phyloP scores from a whole-genome alignment of 1,140 invertebrate genomes.

The Habropoda laboriosa region DNA sequence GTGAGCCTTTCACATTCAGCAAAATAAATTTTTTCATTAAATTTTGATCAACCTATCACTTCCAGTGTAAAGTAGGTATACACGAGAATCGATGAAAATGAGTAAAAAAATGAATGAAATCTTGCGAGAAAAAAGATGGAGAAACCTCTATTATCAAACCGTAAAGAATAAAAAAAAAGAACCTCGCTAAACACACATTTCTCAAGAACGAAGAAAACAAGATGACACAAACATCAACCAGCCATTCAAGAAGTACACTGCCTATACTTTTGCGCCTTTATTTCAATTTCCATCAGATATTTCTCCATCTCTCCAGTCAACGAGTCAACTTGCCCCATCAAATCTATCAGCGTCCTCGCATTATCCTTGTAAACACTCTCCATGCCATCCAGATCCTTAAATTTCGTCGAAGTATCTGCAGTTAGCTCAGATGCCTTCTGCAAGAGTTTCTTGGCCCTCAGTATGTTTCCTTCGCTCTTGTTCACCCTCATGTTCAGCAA shows the following conservation, averaged over 20 bases:
- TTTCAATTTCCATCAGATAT: slow-evolving; percentile 74
- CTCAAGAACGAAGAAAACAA: no score
- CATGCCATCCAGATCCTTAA: slow-evolving; percentile 87
- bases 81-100: no score
- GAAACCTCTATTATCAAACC: no score
- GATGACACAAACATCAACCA: neutral
- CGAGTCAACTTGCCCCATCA: slow-evolving; percentile 74
- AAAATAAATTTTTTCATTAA: no score
- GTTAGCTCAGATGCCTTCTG: slow-evolving; percentile 89
- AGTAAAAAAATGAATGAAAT: neutral
- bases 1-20: no score
- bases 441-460: slow-evolving; percentile 87
- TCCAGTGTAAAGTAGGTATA: neutral
- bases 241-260: slow-evolving; percentile 70
- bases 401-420: slow-evolving; percentile 88
- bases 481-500: slow-evolving; percentile 84
- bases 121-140: neutral
- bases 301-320: slow-evolving; percentile 73
- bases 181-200: neutral
- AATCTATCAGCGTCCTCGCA: slow-evolving; percentile 71
- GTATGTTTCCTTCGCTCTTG: slow-evolving; percentile 86
- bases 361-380: slow-evolving; percentile 79
- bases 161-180: neutral
- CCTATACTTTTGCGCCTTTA: slow-evolving; percentile 74
- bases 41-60: neutral